Evolutionary conservation across 2,797 vertebrate genomes (phyloP).

Genomic region (Kryptopterus vitreolus): DNA sequence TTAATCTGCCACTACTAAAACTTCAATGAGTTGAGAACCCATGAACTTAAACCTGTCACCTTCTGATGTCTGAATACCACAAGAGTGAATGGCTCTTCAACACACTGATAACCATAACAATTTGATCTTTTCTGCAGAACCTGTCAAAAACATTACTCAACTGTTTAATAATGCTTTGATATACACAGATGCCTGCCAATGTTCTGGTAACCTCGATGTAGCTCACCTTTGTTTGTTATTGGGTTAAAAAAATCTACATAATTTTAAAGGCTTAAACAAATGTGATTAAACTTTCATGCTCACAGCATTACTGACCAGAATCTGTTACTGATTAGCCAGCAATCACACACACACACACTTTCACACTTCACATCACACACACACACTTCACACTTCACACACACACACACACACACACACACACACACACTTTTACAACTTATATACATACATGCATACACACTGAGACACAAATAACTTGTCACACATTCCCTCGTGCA

Average conservation of each 20-base stretch:
- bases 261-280: constrained; percentile 80
- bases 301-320: constrained; percentile 66
- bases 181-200: constrained; percentile 57
- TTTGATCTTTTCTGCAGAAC: constrained; percentile 7
- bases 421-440: background rate
- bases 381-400: constrained; percentile 16
- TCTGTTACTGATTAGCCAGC: constrained; percentile 88
- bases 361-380: constrained; percentile 28
- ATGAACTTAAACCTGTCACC: constrained; percentile 47
- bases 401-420: background rate
- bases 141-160: constrained; percentile 50
- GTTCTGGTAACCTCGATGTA: constrained; percentile 71
- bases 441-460: background rate
- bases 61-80: constrained; percentile 61
- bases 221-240: constrained; percentile 73
- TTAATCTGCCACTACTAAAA: background rate
- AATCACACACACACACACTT: constrained; percentile 14
- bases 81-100: background rate
- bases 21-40: background rate
- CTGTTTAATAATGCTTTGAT: constrained; percentile 68
- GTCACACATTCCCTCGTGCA: background rate
- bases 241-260: constrained; percentile 73
- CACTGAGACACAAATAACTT: constrained; percentile 8
- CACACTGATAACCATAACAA: background rate
- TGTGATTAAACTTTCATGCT: constrained; percentile 75